Percentiles rank a stretch among this genome's conserved stretches.
Conservation (phyloP, 1,140 invertebrate genomes). For the Chrysopa pallens region DNA sequence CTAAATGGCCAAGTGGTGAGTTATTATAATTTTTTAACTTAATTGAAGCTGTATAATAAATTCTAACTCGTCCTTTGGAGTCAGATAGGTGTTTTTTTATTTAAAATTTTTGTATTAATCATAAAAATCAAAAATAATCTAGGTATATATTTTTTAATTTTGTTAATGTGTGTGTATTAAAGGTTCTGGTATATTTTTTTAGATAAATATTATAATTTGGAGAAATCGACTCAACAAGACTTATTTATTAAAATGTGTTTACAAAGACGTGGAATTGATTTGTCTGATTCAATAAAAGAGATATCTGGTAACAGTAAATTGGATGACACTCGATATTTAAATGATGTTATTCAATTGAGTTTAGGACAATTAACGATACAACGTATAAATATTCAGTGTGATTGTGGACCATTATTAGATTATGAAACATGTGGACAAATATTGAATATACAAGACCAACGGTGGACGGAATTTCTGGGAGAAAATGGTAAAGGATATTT, state of each 20-base stretch:
- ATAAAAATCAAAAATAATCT: neutral
- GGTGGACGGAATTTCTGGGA: constrained; percentile 30
- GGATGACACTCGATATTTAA: constrained; percentile 21
- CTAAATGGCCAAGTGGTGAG: constrained; percentile 10
- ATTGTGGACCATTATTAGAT: constrained; percentile 24
- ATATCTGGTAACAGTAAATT: constrained; percentile 16
- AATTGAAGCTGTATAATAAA: too few relatives aligned
- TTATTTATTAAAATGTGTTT: constrained; percentile 23
- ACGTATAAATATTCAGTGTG: constrained; percentile 28
- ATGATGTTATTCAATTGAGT: constrained; percentile 23
- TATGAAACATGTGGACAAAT: constrained; percentile 27
- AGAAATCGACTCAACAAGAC: constrained; percentile 6
- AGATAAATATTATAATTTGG: constrained; percentile 8
- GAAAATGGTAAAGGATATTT: constrained; percentile 28
- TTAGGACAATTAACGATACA: constrained; percentile 36
- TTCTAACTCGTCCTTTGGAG: too few relatives aligned
- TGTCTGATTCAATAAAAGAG: neutral
- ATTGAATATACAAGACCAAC: constrained; percentile 24
- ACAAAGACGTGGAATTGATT: constrained; percentile 18
- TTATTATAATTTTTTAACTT: constrained; percentile 13
- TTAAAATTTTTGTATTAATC: neutral
- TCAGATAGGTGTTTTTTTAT: too few relatives aligned
- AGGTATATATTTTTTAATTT: too few relatives aligned
- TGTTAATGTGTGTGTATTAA: too few relatives aligned
- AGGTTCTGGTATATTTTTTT: constrained; percentile 5